These are phyloP conservation scores for Crossoptilon crossoptilon DNA, from an alignment of 2,797 vertebrate genomes.

Conservation along the genomic window DNA sequence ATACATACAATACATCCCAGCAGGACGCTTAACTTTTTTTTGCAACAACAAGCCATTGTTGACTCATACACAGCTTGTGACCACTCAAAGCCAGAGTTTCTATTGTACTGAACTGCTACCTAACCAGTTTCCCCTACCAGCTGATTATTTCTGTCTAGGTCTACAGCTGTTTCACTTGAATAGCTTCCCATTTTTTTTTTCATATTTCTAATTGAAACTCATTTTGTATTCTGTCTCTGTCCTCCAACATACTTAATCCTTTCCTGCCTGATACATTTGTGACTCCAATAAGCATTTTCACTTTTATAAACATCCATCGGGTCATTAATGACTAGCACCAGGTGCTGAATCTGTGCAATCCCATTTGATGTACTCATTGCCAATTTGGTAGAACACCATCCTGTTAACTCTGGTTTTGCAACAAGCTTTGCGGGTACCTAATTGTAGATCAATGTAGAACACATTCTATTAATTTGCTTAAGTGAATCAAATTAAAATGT, in stretches of 20 bases:
- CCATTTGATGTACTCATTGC: not conserved
- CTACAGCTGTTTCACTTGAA: not conserved
- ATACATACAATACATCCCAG: not conserved
- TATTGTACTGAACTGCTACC: not conserved
- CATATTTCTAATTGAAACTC: not conserved
- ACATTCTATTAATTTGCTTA: not conserved
- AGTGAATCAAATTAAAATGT: not conserved
- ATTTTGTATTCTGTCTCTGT: not conserved
- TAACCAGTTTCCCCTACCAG: constrained; percentile 15
- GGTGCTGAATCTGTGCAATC: not conserved
- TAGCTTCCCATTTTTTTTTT: not conserved
- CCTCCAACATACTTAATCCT: not conserved
- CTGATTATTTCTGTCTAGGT: constrained; percentile 6
- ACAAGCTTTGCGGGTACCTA: not conserved
- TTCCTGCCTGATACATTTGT: not conserved
- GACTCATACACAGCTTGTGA: constrained; percentile 23
- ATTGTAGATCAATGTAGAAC: not conserved
- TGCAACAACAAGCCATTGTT: not conserved
- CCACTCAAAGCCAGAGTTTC: not conserved
- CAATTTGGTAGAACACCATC: not conserved
- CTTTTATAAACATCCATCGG: not conserved
- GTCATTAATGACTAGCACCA: not conserved
- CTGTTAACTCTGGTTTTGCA: not conserved
- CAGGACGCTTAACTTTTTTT: not conserved
- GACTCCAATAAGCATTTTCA: not conserved